phyloP scores from a whole-genome alignment of 2,888 invertebrate genomes.

The Pomacea canaliculata region DNA sequence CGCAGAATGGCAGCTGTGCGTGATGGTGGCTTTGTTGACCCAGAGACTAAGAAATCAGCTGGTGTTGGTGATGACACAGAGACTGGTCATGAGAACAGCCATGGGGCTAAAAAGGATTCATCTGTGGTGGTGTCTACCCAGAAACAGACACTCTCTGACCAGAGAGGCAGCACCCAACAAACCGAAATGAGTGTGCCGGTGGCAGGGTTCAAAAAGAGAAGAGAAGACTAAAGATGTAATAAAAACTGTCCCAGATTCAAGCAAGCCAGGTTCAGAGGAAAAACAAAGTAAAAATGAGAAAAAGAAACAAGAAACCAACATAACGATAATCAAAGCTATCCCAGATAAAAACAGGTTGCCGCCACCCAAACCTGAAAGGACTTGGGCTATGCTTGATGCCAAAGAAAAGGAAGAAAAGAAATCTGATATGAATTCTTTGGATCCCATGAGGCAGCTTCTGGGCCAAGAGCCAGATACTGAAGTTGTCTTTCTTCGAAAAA shows the following conservation, averaged over 20 bases:
- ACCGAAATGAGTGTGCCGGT: too few species aligned
- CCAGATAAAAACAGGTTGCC: neutral
- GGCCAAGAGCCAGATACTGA: neutral
- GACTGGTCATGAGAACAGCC: too few species aligned
- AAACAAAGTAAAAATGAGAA: neutral
- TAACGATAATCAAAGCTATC: neutral
- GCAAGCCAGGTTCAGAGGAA: neutral
- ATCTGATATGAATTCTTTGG: neutral
- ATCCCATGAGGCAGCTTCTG: too few species aligned
- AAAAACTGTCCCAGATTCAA: too few species aligned
- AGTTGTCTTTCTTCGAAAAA: slow-evolving; percentile 5
- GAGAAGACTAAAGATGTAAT: too few species aligned
- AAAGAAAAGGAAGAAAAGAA: neutral
- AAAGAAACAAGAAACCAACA: neutral
- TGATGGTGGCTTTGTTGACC: slow-evolving; percentile 54
- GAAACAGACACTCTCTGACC: too few species aligned
- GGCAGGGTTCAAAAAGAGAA: too few species aligned
- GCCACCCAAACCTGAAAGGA: slow-evolving; percentile 6
- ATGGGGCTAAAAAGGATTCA: too few species aligned
- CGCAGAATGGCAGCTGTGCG: slow-evolving; percentile 47
- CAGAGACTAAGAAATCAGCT: slow-evolving; percentile 40
- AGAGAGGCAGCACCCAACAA: too few species aligned
- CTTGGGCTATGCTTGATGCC: neutral
- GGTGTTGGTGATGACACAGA: neutral
- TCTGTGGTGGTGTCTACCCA: too few species aligned